Evolutionary conservation across 2,113 vertebrate genomes (phyloP).

Genomic region (Perca fluviatilis): DNA sequence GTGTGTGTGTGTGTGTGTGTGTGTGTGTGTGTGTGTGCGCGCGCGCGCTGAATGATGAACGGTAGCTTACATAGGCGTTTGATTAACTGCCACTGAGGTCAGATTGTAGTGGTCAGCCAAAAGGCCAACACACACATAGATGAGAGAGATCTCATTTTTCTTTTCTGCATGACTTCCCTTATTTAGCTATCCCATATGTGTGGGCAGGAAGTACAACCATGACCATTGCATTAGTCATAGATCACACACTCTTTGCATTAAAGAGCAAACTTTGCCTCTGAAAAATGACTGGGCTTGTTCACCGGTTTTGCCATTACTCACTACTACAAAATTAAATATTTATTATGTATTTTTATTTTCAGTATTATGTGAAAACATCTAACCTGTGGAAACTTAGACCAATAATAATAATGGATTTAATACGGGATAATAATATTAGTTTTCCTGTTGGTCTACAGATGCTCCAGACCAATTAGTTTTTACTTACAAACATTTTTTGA

Average conservation of each 20-base stretch:
- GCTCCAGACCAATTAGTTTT: not conserved
- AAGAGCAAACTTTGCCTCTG: not conserved
- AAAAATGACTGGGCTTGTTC: not conserved
- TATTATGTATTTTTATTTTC: not conserved
- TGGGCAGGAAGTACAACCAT: constrained; percentile 1
- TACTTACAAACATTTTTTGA: not conserved
- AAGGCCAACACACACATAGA: constrained; percentile 29
- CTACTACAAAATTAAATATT: too few relatives aligned
- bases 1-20: not conserved
- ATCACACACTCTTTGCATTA: not conserved
- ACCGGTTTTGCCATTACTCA: not conserved
- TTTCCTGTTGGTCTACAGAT: not conserved
- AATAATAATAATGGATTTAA: not conserved
- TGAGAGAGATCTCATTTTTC: not conserved
- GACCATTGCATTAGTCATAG: constrained; percentile 10
- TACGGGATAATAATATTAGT: not conserved
- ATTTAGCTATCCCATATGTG: not conserved
- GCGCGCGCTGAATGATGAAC: constrained; percentile 39
- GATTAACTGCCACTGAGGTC: constrained; percentile 57
- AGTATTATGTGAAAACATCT: not conserved
- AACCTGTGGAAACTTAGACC: not conserved
- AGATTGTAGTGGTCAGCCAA: constrained; percentile 55
- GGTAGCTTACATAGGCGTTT: constrained; percentile 38
- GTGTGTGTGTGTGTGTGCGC: constrained; percentile 21
- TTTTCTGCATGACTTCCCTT: not conserved